These are phyloP conservation scores for Progne subis DNA, from an alignment of 2,113 vertebrate genomes.

Conservation along the genomic window DNA sequence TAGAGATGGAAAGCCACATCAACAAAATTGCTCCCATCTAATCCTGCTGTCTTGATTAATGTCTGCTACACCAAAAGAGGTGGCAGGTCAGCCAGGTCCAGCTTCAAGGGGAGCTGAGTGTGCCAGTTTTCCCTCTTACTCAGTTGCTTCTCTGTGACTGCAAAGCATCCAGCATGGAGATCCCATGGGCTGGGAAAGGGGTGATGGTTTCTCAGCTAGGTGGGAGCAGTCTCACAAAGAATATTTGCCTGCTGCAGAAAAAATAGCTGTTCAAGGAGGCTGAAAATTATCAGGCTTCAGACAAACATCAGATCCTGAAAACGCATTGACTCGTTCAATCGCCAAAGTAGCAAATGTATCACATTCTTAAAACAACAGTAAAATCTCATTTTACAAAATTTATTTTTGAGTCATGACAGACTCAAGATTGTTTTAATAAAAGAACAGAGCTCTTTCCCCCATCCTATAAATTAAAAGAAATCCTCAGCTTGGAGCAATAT, in stretches of 20 bases:
- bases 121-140: neutral
- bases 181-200: neutral
- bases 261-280: neutral
- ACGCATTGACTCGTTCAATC: neutral
- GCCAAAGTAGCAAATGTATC: neutral
- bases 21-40: neutral
- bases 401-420: neutral
- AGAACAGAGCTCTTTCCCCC: neutral
- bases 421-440: neutral
- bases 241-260: neutral
- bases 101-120: neutral
- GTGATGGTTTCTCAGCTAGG: neutral
- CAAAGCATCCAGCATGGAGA: neutral
- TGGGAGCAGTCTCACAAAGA: neutral
- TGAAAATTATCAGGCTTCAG: neutral
- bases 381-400: neutral
- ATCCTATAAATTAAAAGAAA: neutral
- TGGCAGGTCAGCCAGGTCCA: neutral
- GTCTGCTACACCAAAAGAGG: neutral
- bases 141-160: neutral
- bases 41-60: neutral
- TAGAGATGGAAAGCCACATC: neutral
- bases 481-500: neutral
- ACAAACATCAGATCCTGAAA: neutral
- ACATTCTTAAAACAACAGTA: neutral